Percentiles rank a stretch among this genome's conserved stretches.
These are phyloP conservation scores for Sminthopsis crassicaudata DNA, from an alignment of 2,113 vertebrate species.

Conservation along the genomic window DNA sequence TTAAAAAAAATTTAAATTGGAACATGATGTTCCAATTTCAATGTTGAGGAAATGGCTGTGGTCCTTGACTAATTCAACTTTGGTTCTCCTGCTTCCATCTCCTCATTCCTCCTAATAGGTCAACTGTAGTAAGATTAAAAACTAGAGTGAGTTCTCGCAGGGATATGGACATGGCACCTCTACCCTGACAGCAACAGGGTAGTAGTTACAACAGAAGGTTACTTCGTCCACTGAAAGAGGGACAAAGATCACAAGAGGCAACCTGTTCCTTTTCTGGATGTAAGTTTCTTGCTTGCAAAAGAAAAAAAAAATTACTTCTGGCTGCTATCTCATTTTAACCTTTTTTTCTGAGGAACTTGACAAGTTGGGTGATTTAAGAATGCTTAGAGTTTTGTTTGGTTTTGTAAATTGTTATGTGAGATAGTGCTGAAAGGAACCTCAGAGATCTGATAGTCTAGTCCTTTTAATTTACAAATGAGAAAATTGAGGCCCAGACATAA, in stretches of 20 bases:
- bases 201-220: neutral
- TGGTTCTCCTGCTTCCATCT: neutral
- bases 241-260: neutral
- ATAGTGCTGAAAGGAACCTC: neutral
- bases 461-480: neutral
- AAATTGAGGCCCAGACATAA: neutral
- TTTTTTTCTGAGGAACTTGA: neutral
- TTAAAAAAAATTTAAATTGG: neutral
- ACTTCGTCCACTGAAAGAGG: neutral
- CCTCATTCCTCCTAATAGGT: neutral
- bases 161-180: neutral
- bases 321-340: neutral
- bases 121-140: neutral
- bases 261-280: neutral
- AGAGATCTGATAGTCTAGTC: neutral
- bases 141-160: neutral
- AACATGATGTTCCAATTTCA: too few species aligned
- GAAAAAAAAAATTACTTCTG: constrained; percentile 2
- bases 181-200: neutral
- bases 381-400: neutral
- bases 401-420: neutral
- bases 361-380: neutral
- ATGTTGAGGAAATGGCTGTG: neutral
- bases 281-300: neutral
- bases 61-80: neutral